Evolutionary conservation across 2,888 invertebrate genomes (phyloP), one percentile per base, ranked within the genome.

Genomic region (Dynastes tityus): DNA sequence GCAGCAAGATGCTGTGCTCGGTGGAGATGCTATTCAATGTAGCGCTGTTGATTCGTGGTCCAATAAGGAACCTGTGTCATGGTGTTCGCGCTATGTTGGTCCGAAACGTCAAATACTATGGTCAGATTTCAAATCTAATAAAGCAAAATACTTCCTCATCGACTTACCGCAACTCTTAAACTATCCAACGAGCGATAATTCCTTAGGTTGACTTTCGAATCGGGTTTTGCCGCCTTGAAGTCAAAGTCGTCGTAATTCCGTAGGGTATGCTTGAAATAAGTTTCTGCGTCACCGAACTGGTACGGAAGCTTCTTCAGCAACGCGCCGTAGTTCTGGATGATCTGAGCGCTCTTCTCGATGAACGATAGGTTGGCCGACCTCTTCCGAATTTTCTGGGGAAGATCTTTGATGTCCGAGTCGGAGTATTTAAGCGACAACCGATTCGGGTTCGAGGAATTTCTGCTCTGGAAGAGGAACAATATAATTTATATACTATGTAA

Each of bases 181-280:
- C 51, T 53, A 45, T 79, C 79, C 53, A 71, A 22, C 6, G 76
- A 79, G 71, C 68, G 76, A 64, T 68, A 49, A 29, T 73, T 64
- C 29, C 71, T 77, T 45, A 76, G 51, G n/a, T 67, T 61, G 16
- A 16, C 63, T n/a, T 49, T 70, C 27, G 79, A 37, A 53, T 77
- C 77, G 32, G n/a, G 37, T 51, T 61, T 78, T 9, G 75, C 32
- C 8, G 68, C 6, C 45, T 58, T 80, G 58, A 86, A 81, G 78
- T 88, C 86, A 64, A 87, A 84, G 27, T 85, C 83, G 61, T 85
- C 84, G 84, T 87, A 86, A 78, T 85, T 86, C 70, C 89, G 84
- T 71, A 89, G 83, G 22, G 85, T 85, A 58, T 86, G 84, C 77
- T 82, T 85, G 78, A 88, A 89, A 80, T 85, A 85, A 2, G 84